Evolutionary conservation across 2,113 vertebrate genomes (phyloP).

Genomic region (Lagenorhynchus albirostris): DNA sequence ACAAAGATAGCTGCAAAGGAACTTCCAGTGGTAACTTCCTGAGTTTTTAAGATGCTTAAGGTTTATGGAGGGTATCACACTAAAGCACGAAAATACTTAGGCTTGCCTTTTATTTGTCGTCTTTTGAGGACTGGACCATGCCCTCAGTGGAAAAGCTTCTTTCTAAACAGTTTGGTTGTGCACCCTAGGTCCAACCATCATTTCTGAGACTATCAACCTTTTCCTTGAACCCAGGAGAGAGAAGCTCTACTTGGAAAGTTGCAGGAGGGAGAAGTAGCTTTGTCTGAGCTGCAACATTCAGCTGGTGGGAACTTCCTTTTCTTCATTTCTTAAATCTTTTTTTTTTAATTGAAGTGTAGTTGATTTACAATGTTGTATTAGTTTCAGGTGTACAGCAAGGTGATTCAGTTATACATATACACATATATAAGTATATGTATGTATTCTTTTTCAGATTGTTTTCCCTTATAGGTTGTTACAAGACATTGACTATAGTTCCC

Average conservation of each 20-base stretch:
- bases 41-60: slow-evolving; percentile 23
- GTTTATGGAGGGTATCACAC: slow-evolving; percentile 11
- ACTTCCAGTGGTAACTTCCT: slow-evolving; percentile 67
- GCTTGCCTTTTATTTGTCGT: slow-evolving; percentile 51
- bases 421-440: no score
- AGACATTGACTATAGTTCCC: no score
- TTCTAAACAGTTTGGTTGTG: not conserved
- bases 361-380: not conserved
- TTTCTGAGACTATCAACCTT: not conserved
- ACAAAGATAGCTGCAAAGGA: slow-evolving; percentile 46
- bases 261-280: no score
- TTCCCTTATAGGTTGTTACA: no score
- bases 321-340: not conserved
- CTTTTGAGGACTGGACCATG: not conserved
- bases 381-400: not conserved
- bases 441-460: no score
- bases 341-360: not conserved
- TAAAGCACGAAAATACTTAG: slow-evolving; percentile 22
- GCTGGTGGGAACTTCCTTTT: not conserved
- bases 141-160: not conserved
- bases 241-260: accelerated
- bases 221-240: not conserved
- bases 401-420: not conserved
- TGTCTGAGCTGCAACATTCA: accelerated
- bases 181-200: accelerated